Evolutionary conservation across 1,140 invertebrate genomes (phyloP).

Genomic region (Diorhabda elongata): DNA sequence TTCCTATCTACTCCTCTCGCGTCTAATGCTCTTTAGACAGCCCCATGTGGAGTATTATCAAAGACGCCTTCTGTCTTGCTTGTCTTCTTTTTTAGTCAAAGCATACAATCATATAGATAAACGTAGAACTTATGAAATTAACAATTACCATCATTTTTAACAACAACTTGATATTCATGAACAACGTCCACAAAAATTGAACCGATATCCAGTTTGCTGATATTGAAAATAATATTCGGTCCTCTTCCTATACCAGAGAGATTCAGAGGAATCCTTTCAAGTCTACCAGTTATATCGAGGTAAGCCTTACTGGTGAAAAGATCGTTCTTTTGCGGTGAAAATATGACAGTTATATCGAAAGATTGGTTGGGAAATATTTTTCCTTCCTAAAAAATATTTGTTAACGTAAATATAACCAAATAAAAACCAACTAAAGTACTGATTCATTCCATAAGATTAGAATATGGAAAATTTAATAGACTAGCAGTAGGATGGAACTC

Average conservation of each 20-base stretch:
- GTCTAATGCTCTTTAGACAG: too few relatives aligned
- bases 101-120: not conserved
- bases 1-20: too few relatives aligned
- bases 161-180: constrained; percentile 33
- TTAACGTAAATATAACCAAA: too few relatives aligned
- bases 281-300: constrained; percentile 31
- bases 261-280: constrained; percentile 24
- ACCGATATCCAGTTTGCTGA: constrained; percentile 27
- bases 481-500: too few relatives aligned
- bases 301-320: constrained; percentile 25
- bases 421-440: too few relatives aligned
- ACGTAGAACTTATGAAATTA: not conserved
- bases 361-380: constrained; percentile 34
- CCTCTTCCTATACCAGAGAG: constrained; percentile 32
- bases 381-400: constrained; percentile 29
- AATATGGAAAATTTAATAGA: too few relatives aligned
- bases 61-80: constrained; percentile 1
- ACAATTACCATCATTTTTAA: constrained; percentile 23
- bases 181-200: constrained; percentile 30
- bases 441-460: too few relatives aligned
- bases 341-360: constrained; percentile 28
- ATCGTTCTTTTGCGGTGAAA: constrained; percentile 25
- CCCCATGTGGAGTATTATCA: too few relatives aligned
- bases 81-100: not conserved
- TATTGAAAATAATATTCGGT: constrained; percentile 29